phyloP scores from a whole-genome alignment of 2,888 invertebrate genomes.

The Cecidostiba fungosa region DNA sequence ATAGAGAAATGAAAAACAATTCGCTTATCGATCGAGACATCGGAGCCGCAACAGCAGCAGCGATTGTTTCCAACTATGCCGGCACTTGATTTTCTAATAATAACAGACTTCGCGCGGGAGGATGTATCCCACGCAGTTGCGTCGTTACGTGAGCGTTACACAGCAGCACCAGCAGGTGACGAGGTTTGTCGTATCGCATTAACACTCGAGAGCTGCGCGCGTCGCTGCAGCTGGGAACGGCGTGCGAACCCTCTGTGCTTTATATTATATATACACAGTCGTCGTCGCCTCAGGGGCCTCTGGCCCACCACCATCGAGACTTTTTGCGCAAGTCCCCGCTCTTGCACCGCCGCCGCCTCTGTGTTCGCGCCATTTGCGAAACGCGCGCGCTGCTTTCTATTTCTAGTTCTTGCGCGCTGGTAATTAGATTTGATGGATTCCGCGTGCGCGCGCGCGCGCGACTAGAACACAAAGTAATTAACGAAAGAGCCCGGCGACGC shows the following conservation, averaged over 20 bases:
- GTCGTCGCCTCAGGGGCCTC: neutral
- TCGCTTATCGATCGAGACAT: constrained; percentile 60
- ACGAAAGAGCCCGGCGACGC: neutral
- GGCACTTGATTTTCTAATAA: constrained; percentile 59
- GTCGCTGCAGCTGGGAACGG: constrained; percentile 31
- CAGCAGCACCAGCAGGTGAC: constrained; percentile 45
- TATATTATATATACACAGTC: neutral
- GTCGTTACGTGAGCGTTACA: constrained; percentile 46
- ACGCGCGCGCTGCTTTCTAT: constrained; percentile 76
- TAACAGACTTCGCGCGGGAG: constrained; percentile 27
- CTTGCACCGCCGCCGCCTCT: constrained; percentile 28
- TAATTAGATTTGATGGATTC: constrained; percentile 75
- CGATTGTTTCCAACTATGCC: constrained; percentile 48
- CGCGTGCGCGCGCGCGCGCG: constrained; percentile 58
- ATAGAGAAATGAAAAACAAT: neutral
- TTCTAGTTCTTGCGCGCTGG: constrained; percentile 71
- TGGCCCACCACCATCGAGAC: constrained; percentile 41
- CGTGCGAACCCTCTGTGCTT: constrained; percentile 54
- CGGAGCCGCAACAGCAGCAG: neutral
- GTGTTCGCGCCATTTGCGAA: constrained; percentile 71
- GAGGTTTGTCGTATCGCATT: constrained; percentile 59
- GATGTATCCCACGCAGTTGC: constrained; percentile 55
- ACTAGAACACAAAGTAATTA: neutral
- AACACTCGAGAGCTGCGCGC: constrained; percentile 36
- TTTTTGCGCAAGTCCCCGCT: constrained; percentile 71